Percentiles rank a stretch among this genome's conserved stretches.
phyloP scores from a whole-genome alignment of 37 sponge, comb jelly and placozoan genomes.

The Aphrocallistes beatrix region DNA sequence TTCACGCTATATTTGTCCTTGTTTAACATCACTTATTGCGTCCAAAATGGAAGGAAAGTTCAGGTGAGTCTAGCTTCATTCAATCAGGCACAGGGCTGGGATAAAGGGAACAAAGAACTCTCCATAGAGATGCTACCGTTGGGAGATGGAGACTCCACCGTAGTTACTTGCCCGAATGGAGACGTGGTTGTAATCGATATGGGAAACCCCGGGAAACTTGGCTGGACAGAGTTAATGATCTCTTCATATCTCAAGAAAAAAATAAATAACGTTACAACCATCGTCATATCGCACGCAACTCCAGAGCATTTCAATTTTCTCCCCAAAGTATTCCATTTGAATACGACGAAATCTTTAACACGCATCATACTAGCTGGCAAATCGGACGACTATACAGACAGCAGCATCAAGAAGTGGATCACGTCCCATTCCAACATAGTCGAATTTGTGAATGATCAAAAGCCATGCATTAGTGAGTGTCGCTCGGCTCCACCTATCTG shows the following conservation, averaged over 20 bases:
- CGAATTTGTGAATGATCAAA: not conserved
- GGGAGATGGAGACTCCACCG: constrained; percentile 3
- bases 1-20: not conserved
- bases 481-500: not conserved
- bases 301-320: constrained; percentile 14
- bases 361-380: not conserved
- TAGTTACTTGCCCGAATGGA: not conserved
- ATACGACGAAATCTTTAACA: not conserved
- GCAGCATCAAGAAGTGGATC: not conserved
- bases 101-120: not conserved
- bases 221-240: not conserved
- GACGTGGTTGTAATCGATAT: constrained; percentile 11
- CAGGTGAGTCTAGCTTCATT: not conserved
- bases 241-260: not conserved
- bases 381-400: not conserved
- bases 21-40: not conserved
- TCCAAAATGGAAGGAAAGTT: not conserved
- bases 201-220: not conserved
- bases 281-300: not conserved
- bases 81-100: not conserved
- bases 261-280: not conserved
- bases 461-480: not conserved
- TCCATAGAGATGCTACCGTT: not conserved
- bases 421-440: not conserved
- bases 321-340: constrained; percentile 4